Evolutionary conservation across 2,113 vertebrate species (phyloP).

Genomic region (Ptychochromis oligacanthus): DNA sequence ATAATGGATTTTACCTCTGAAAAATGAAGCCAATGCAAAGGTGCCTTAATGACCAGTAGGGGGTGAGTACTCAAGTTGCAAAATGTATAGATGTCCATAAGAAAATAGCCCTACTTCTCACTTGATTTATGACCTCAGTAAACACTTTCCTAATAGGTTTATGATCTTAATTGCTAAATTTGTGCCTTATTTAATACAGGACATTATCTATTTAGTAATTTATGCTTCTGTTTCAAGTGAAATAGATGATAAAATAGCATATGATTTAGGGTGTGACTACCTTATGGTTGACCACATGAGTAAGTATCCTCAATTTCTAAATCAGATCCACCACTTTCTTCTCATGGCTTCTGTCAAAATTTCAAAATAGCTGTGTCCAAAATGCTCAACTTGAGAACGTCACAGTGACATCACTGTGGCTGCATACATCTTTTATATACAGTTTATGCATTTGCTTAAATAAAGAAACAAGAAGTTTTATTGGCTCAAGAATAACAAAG

Average conservation of each 20-base stretch:
- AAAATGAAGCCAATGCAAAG: background rate
- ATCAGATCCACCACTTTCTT: background rate
- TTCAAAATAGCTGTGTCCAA: no score
- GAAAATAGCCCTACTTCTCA: background rate
- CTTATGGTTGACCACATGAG: background rate
- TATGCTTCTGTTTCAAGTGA: background rate
- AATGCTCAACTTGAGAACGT: no score
- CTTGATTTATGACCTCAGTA: background rate
- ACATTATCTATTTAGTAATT: background rate
- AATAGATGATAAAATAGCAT: background rate
- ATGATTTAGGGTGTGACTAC: background rate
- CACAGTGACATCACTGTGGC: background rate
- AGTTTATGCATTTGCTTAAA: background rate
- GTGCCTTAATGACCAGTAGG: background rate
- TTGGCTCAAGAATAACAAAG: background rate
- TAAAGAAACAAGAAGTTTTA: background rate
- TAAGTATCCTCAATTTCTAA: background rate
- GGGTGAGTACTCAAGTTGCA: background rate
- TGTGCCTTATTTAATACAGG: background rate
- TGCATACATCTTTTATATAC: background rate
- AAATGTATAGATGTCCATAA: background rate
- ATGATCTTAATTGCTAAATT: background rate
- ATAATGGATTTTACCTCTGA: background rate
- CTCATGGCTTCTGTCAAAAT: background rate
- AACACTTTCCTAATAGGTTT: background rate